Percentiles rank a stretch among this genome's conserved stretches.
Evolutionary conservation across 2,113 vertebrate species (phyloP).

Genomic region (Brachyhypopomus gauderio): DNA sequence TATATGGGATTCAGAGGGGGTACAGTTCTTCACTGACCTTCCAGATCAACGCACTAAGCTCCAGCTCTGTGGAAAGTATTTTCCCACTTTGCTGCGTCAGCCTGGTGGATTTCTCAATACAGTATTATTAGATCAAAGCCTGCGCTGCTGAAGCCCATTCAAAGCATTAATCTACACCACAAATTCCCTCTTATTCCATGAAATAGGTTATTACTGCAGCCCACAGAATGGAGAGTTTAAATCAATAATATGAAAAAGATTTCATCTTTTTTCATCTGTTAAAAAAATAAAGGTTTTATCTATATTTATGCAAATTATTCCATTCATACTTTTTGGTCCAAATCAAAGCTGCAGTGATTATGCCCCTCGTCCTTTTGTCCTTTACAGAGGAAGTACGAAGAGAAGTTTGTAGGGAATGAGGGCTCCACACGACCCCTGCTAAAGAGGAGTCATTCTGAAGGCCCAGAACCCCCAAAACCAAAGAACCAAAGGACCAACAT

Average conservation of each 20-base stretch:
- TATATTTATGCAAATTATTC: not conserved
- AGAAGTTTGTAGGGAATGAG: slow-evolving; percentile 77
- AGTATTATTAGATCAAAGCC: slow-evolving; percentile 42
- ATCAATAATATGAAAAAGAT: no score
- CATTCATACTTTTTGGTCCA: not conserved
- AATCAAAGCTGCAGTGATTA: not conserved
- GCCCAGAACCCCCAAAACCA: slow-evolving; percentile 25
- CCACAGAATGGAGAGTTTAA: slow-evolving; percentile 13
- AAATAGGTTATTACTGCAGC: not conserved
- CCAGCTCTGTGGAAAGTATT: slow-evolving; percentile 38
- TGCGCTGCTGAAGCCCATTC: slow-evolving; percentile 6
- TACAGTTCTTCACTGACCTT: not conserved
- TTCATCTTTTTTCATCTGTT: not conserved
- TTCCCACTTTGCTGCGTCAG: slow-evolving; percentile 16
- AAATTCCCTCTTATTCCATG: slow-evolving; percentile 20
- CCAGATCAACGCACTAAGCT: slow-evolving; percentile 7
- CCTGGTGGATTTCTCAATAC: slow-evolving; percentile 18
- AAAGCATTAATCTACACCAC: slow-evolving; percentile 18
- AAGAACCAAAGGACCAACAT: slow-evolving; percentile 27
- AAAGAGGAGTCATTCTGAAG: slow-evolving; percentile 35
- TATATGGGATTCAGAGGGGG: not conserved
- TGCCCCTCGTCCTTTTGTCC: not conserved
- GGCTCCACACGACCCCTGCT: slow-evolving; percentile 41
- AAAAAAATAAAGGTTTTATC: not conserved
- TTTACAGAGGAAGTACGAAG: slow-evolving; percentile 76